A percentile compares a stretch with the other conserved stretches of the same genome.
Evolutionary conservation across 2,888 invertebrate species (phyloP).

Genomic region (Coelogynopora nodosa): DNA sequence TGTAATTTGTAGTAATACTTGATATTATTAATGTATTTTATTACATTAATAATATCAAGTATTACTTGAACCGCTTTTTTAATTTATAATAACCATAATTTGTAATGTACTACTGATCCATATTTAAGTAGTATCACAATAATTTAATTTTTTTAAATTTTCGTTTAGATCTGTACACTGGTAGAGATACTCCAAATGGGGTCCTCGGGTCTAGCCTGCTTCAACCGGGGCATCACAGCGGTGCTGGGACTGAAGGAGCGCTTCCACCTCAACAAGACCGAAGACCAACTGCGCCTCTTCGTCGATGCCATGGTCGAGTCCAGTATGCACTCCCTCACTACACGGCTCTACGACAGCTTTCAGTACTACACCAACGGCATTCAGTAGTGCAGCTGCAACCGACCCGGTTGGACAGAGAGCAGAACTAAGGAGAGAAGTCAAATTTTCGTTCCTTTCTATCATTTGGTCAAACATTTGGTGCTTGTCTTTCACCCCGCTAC

Average conservation of each 20-base stretch:
- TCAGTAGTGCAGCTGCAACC: not conserved
- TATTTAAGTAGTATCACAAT: not conserved
- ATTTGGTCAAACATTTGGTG: not conserved
- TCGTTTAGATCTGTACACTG: slow-evolving; percentile 13
- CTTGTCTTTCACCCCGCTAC: not conserved
- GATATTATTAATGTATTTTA: no score
- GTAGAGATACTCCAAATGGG: slow-evolving; percentile 63
- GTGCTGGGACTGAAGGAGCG: slow-evolving; percentile 75
- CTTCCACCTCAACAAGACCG: slow-evolving; percentile 87
- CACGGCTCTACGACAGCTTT: slow-evolving; percentile 95
- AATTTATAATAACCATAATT: not conserved
- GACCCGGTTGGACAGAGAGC: no score
- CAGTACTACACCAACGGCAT: slow-evolving; percentile 98
- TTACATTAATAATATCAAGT: no score
- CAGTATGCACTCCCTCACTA: slow-evolving; percentile 89
- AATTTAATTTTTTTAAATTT: no score
- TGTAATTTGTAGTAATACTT: no score
- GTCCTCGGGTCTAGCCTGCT: slow-evolving; percentile 74
- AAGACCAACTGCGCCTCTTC: slow-evolving; percentile 83
- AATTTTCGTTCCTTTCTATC: not conserved
- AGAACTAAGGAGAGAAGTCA: no score
- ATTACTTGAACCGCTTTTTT: no score
- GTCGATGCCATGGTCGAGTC: slow-evolving; percentile 90
- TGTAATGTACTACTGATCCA: not conserved
- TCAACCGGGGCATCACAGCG: slow-evolving; percentile 67